Evolutionary conservation across 2,113 vertebrate genomes (phyloP), one percentile per base, ranked within the genome.

Genomic region (Alouatta palliata): DNA sequence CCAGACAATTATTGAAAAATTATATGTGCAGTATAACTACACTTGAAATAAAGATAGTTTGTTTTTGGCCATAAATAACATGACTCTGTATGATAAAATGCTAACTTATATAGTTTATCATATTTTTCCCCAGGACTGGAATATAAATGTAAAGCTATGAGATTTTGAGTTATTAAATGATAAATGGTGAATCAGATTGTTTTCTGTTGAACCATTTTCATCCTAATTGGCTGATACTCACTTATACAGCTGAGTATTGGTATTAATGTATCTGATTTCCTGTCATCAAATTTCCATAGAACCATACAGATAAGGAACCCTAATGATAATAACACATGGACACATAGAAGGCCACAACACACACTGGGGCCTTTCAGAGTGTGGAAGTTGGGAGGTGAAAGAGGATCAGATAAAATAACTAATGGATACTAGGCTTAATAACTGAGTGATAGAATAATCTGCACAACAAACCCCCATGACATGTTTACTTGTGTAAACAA

Each of bases 191-290:
- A 35, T 47, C 27, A 75, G 11, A 27, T 71, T 58, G 1, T 61
- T 82, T 82, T 13, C 37, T 76, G 2, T 37, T 76, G 19, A 45
- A 75, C 6, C 32, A 6, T 5, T 13, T 30, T 61, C 49, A 27
- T 0, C 40, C 11, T 66, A 8, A 30, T 73, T 64, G 49, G 19
- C 30, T 47, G 7, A 76, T 49, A 56, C 16, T 73, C 14, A 79
- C 99, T 99, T 97, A 92, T 97, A 99, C 76, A 99, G 23, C 81
- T 93, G 98, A 0, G 99, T 99, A 94, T 99, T 99, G 98, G 54
- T 16, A 98, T 98, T 83, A 99, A 96, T 4, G 98, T 96, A 8
- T 98, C 98, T 86, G 99, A 99, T 54, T 97, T 98, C 94, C 98
- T 98, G 1, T 99, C 99, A 84, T 95, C 97, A 96, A 98, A 99